These are phyloP conservation scores for Endomychus coccineus DNA, from an alignment of 2,888 invertebrate species.

Conservation along the genomic window DNA sequence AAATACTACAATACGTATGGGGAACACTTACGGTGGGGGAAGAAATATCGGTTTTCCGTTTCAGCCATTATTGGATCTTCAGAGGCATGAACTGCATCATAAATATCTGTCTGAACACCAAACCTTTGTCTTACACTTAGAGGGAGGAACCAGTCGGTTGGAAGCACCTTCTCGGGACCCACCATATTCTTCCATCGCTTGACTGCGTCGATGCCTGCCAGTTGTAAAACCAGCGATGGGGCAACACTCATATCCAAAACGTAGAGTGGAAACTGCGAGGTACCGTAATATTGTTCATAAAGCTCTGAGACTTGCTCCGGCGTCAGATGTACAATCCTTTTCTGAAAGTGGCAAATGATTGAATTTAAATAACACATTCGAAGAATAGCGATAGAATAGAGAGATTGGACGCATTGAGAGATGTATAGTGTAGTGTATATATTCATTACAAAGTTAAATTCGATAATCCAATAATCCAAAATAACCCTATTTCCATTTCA, in stretches of 20 bases:
- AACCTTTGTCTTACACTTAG: slow-evolving; percentile 64
- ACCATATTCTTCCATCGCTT: slow-evolving; percentile 64
- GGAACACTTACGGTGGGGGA: slow-evolving; percentile 62
- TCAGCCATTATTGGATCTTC: slow-evolving; percentile 56
- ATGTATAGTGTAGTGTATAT: no score
- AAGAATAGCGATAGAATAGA: no score
- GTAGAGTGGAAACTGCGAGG: slow-evolving; percentile 66
- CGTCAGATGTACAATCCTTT: slow-evolving; percentile 62
- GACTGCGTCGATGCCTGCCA: slow-evolving; percentile 64
- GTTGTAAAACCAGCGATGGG: slow-evolving; percentile 61
- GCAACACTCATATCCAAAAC: slow-evolving; percentile 75
- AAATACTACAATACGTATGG: neutral
- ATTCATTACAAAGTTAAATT: no score
- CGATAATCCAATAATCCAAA: no score
- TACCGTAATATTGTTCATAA: slow-evolving; percentile 67
- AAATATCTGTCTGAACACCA: slow-evolving; percentile 56
- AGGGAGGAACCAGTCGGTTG: slow-evolving; percentile 64
- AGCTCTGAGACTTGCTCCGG: slow-evolving; percentile 83
- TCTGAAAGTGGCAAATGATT: slow-evolving; percentile 43
- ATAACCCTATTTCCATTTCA: no score
- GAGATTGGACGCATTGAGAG: no score
- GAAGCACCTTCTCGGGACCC: slow-evolving; percentile 60
- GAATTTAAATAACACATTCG: no score
- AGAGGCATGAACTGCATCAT: slow-evolving; percentile 77
- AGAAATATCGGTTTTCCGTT: slow-evolving; percentile 82